These are phyloP conservation scores for Noctua comes DNA, from an alignment of 2,888 invertebrate species.

Conservation along the genomic window DNA sequence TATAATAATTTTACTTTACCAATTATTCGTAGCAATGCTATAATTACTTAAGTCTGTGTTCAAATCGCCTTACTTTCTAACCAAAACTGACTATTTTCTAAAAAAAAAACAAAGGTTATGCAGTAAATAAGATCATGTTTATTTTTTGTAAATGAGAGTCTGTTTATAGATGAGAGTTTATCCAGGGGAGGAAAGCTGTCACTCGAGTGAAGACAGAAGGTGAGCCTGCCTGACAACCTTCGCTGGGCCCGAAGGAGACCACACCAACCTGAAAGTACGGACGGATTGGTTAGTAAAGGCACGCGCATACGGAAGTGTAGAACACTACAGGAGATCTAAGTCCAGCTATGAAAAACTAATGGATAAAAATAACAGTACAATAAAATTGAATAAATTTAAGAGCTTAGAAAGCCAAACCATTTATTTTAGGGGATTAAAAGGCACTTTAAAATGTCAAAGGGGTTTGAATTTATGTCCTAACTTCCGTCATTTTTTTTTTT, in stretches of 20 bases:
- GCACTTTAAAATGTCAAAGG: not conserved
- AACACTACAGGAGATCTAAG: not conserved
- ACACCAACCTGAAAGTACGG: slow-evolving; percentile 58
- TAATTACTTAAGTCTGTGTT: no score
- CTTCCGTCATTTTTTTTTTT: no score
- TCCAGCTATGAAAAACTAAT: no score
- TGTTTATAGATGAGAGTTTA: slow-evolving; percentile 71
- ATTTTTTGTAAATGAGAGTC: slow-evolving; percentile 67
- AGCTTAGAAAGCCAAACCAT: not conserved
- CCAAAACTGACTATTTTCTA: no score
- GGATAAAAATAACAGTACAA: no score
- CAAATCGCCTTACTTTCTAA: no score
- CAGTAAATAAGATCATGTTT: slow-evolving; percentile 8
- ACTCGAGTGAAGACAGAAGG: slow-evolving; percentile 82
- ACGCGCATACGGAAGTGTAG: not conserved
- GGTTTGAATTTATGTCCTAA: no score
- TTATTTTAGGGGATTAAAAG: not conserved
- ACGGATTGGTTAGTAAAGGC: not conserved
- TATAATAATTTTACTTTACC: no score
- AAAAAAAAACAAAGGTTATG: not conserved
- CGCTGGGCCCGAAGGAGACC: slow-evolving; percentile 65
- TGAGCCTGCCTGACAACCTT: slow-evolving; percentile 74
- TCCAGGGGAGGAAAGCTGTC: slow-evolving; percentile 79
- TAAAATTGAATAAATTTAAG: not conserved
- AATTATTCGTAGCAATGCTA: no score